These are phyloP conservation scores for Galendromus occidentalis DNA, from an alignment of 1,140 invertebrate genomes.

Conservation along the genomic window DNA sequence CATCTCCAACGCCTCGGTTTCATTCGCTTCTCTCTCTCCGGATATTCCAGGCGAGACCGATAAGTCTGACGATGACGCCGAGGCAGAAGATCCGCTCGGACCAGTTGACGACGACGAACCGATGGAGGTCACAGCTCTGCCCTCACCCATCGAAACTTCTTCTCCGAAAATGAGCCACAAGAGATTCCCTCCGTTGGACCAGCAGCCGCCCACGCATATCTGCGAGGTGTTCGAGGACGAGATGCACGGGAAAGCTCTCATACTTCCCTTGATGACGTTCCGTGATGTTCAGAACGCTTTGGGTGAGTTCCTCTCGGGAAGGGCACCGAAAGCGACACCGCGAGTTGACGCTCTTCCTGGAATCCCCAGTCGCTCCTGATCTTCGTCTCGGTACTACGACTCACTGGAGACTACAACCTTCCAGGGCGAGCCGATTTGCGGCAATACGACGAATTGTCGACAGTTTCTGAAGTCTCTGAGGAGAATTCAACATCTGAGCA, in stretches of 20 bases:
- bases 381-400: too few species aligned
- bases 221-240: constrained; percentile 7
- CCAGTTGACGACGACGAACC: not conserved
- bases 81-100: not conserved
- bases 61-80: constrained; percentile 4
- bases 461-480: constrained; percentile 22
- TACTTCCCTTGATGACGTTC: constrained; percentile 2
- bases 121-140: not conserved
- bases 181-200: not conserved
- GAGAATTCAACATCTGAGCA: constrained; percentile 16
- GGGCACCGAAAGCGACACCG: too few species aligned
- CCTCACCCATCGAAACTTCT: not conserved
- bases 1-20: too few species aligned
- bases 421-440: constrained; percentile 1
- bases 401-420: too few species aligned
- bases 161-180: constrained; percentile 7
- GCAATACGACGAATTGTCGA: constrained; percentile 19
- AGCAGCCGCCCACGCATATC: not conserved
- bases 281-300: constrained; percentile 1
- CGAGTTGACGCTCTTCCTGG: too few species aligned
- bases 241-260: constrained; percentile 3
- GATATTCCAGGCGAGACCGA: not conserved
- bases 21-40: too few species aligned
- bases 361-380: too few species aligned
- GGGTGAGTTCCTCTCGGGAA: not conserved